Conservation (phyloP, 2,797 vertebrate species). For the Rhinophrynus dorsalis region DNA sequence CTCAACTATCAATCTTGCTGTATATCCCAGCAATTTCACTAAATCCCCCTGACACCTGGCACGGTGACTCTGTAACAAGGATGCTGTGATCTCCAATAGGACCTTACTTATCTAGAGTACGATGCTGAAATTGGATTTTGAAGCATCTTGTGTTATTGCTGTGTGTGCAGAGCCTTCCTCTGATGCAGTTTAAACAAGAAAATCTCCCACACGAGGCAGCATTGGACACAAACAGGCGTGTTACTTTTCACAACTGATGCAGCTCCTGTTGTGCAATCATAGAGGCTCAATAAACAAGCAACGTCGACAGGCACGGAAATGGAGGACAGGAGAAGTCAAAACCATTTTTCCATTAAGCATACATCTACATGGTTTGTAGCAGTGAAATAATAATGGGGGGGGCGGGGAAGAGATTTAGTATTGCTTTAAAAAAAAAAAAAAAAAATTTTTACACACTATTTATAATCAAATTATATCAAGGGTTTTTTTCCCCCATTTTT, state of each 20-base stretch:
- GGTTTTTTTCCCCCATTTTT: too few species aligned
- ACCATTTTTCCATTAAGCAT: too few species aligned
- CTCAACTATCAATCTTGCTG: not conserved
- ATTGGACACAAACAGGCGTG: slow-evolving; percentile 26
- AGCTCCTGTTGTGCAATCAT: too few species aligned
- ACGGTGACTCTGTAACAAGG: slow-evolving; percentile 40
- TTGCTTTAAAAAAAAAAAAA: too few species aligned
- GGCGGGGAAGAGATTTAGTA: too few species aligned
- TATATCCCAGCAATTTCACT: slow-evolving; percentile 32
- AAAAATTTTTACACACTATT: too few species aligned
- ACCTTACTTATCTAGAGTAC: slow-evolving; percentile 42
- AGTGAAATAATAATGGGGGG: too few species aligned
- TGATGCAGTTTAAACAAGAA: slow-evolving; percentile 52
- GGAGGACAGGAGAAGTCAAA: too few species aligned
- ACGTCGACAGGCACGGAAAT: too few species aligned
- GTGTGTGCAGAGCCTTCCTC: slow-evolving; percentile 7
- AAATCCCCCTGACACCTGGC: slow-evolving; percentile 26
- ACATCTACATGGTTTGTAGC: too few species aligned
- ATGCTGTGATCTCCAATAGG: slow-evolving; percentile 36
- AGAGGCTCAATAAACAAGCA: too few species aligned
- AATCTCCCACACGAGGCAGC: slow-evolving; percentile 52
- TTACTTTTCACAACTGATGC: slow-evolving; percentile 41
- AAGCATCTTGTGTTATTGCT: slow-evolving; percentile 47
- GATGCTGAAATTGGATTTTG: slow-evolving; percentile 48
- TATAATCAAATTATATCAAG: too few species aligned